phyloP scores from a whole-genome alignment of 2,888 invertebrate species.

The Mycalesis mineus region DNA sequence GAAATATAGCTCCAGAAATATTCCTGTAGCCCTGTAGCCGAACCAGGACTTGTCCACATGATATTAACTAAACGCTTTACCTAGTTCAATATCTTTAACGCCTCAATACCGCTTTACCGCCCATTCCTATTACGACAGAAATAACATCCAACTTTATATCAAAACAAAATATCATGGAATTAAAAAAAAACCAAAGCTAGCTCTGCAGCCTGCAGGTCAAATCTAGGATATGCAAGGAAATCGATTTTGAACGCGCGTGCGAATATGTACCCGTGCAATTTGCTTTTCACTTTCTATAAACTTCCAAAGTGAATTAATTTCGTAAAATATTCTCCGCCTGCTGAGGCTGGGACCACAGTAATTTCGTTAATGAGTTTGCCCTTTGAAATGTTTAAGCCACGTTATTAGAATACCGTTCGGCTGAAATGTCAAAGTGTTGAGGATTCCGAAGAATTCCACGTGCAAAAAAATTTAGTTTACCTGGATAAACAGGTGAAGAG shows the following conservation, averaged over 20 bases:
- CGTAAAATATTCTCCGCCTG: not conserved
- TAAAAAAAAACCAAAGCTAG: too few relatives aligned
- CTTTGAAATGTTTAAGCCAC: not conserved
- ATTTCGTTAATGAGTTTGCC: not conserved
- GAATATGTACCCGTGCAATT: not conserved
- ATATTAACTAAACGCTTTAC: too few relatives aligned
- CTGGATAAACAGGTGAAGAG: too few relatives aligned
- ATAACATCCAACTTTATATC: too few relatives aligned
- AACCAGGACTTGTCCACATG: too few relatives aligned
- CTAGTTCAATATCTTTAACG: too few relatives aligned
- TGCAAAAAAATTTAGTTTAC: not conserved
- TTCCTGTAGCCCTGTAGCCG: too few relatives aligned
- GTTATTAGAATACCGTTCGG: not conserved
- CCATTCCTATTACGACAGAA: too few relatives aligned
- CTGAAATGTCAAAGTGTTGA: not conserved
- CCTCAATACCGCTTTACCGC: too few relatives aligned
- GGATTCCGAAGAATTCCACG: not conserved
- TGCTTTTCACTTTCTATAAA: not conserved
- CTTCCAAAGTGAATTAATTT: not conserved
- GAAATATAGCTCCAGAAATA: too few relatives aligned
- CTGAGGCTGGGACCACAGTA: not conserved
- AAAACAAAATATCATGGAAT: too few relatives aligned
- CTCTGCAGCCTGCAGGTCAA: not conserved
- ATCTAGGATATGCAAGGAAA: not conserved
- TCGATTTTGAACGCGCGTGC: not conserved